Conservation (phyloP, 2,113 vertebrate species). For the Archocentrus centrarchus region DNA sequence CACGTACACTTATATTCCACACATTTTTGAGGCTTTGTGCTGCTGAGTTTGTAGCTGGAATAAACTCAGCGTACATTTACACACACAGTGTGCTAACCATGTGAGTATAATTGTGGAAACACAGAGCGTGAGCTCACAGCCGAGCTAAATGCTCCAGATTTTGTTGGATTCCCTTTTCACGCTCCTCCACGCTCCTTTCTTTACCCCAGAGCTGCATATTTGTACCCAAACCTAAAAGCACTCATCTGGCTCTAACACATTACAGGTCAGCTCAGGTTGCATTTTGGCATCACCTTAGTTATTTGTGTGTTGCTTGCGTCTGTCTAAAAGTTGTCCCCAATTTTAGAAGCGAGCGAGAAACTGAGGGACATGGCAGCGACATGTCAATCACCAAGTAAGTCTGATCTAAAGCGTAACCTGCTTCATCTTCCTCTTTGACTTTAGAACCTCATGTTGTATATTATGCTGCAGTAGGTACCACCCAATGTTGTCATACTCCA, state of each 20-base stretch:
- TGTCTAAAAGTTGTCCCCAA: not conserved
- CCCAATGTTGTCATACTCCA: no score
- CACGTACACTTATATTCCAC: constrained; percentile 44
- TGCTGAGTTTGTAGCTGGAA: constrained; percentile 51
- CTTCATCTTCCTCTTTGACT: no score
- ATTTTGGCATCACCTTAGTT: not conserved
- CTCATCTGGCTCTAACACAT: constrained; percentile 19
- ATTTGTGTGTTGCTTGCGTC: not conserved
- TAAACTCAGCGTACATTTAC: constrained; percentile 36
- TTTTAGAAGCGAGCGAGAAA: not conserved
- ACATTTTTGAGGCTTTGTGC: not conserved
- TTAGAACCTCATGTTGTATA: no score
- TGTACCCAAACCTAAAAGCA: constrained; percentile 17
- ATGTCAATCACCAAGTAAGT: not conserved
- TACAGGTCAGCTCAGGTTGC: constrained; percentile 39
- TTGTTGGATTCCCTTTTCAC: not conserved
- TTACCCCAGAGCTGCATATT: constrained; percentile 25
- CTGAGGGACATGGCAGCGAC: not conserved
- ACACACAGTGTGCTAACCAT: constrained; percentile 18
- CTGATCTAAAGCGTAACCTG: no score
- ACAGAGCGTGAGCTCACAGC: constrained; percentile 36
- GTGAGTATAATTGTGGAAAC: not conserved
- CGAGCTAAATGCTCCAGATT: constrained; percentile 32
- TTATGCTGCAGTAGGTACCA: no score
- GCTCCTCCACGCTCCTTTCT: constrained; percentile 13